Evolutionary conservation across 2,797 vertebrate species (phyloP).

Genomic region (Malacoctenus gilli): DNA sequence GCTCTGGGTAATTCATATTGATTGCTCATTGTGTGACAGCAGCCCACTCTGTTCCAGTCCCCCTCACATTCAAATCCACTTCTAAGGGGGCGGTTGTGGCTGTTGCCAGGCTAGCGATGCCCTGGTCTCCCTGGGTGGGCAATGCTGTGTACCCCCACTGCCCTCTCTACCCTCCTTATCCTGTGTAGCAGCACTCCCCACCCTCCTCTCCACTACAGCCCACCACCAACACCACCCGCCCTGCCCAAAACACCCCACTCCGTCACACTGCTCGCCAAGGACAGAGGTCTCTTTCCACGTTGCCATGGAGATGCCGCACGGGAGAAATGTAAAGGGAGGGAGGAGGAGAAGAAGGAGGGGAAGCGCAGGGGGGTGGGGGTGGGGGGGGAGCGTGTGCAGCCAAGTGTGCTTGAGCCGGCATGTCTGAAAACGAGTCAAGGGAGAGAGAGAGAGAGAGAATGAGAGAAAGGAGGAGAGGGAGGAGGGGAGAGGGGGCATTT

Average conservation of each 20-base stretch:
- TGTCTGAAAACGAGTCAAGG: conserved; percentile 79
- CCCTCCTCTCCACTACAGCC: not conserved
- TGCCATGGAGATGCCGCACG: conserved; percentile 85
- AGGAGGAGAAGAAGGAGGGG: conserved; percentile 50
- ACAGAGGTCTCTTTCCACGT: conserved; percentile 85
- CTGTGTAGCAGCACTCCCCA: not conserved
- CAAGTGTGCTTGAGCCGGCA: conserved; percentile 82
- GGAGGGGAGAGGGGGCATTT: conserved; percentile 51
- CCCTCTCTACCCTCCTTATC: conserved; percentile 46
- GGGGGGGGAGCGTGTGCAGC: conserved; percentile 76
- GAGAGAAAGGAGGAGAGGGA: conserved; percentile 42
- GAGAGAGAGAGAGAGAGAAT: conserved; percentile 42
- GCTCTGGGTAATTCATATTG: conserved; percentile 82
- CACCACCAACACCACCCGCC: conserved; percentile 20
- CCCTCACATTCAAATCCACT: conserved; percentile 56
- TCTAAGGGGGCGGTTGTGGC: conserved; percentile 42
- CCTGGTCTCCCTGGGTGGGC: conserved; percentile 73
- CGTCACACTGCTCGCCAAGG: conserved; percentile 80
- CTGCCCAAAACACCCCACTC: conserved; percentile 71
- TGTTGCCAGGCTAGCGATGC: conserved; percentile 61
- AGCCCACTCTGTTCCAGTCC: conserved; percentile 67
- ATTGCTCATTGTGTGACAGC: conserved; percentile 81
- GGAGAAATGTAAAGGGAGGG: conserved; percentile 78
- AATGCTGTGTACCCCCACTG: conserved; percentile 44
- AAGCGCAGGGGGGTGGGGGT: conserved; percentile 59